These are phyloP conservation scores for Apteryx mantelli DNA, from an alignment of 2,113 vertebrate species.

Conservation along the genomic window DNA sequence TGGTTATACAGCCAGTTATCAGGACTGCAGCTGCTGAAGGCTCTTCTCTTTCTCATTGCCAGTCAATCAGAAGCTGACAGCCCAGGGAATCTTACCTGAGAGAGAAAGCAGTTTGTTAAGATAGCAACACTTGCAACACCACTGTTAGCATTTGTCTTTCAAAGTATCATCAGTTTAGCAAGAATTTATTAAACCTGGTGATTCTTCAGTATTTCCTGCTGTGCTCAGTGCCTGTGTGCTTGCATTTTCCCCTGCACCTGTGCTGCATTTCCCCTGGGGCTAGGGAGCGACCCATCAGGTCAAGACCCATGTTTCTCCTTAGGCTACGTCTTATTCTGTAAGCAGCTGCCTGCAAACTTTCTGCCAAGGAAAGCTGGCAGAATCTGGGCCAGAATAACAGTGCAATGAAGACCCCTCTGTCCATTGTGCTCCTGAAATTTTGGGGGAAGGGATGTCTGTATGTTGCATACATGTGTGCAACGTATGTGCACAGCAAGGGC, in stretches of 20 bases:
- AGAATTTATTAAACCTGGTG: background rate
- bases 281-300: background rate
- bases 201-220: background rate
- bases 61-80: conserved; percentile 22
- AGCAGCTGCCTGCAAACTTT: background rate
- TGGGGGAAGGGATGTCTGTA: rapidly evolving
- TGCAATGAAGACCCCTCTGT: background rate
- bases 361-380: background rate
- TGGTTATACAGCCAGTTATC: conserved; percentile 34
- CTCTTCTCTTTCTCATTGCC: conserved; percentile 21
- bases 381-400: background rate
- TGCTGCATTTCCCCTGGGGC: background rate
- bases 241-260: background rate
- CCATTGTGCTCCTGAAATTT: background rate
- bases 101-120: background rate
- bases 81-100: background rate
- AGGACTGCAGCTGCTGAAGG: conserved; percentile 22
- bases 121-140: background rate
- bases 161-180: background rate
- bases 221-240: background rate
- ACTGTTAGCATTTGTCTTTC: background rate
- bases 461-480: background rate
- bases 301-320: background rate
- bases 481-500: background rate
- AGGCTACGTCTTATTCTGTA: background rate